Conservation (phyloP, 2,888 invertebrate genomes). For the Chrysopilus asiliformis region DNA sequence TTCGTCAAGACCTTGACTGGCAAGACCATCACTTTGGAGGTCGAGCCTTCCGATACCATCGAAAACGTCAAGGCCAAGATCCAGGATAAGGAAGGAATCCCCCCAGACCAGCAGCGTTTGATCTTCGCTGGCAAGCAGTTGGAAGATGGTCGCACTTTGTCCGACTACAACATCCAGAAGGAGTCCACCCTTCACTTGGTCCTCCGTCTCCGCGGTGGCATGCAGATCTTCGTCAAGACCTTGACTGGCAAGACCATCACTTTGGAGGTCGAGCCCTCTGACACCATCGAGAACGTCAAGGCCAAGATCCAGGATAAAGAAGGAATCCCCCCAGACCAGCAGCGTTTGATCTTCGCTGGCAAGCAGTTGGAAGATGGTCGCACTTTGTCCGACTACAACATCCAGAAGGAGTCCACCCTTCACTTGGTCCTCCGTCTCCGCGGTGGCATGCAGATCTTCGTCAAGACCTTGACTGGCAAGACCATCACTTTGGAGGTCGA, state of each 20-base stretch:
- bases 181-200: constrained; percentile 18
- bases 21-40: constrained; percentile 21
- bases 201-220: constrained; percentile 16
- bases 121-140: constrained; percentile 24
- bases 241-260: constrained; percentile 11
- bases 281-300: constrained; percentile 11
- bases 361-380: constrained; percentile 11
- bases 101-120: constrained; percentile 25
- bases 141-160: constrained; percentile 22
- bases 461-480: constrained; percentile 10
- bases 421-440: constrained; percentile 12
- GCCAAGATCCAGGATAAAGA: constrained; percentile 12
- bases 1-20: constrained; percentile 25
- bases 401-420: constrained; percentile 11
- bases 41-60: constrained; percentile 19
- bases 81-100: constrained; percentile 25
- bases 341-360: constrained; percentile 11
- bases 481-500: constrained; percentile 12
- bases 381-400: constrained; percentile 11
- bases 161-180: constrained; percentile 19
- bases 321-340: constrained; percentile 12
- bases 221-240: constrained; percentile 12
- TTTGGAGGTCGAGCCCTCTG: constrained; percentile 10
- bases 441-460: constrained; percentile 12
- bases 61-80: constrained; percentile 24